Percentiles rank a stretch among this genome's conserved stretches.
Conservation (phyloP, 2,797 vertebrate genomes). For the Pipistrellus kuhlii region DNA sequence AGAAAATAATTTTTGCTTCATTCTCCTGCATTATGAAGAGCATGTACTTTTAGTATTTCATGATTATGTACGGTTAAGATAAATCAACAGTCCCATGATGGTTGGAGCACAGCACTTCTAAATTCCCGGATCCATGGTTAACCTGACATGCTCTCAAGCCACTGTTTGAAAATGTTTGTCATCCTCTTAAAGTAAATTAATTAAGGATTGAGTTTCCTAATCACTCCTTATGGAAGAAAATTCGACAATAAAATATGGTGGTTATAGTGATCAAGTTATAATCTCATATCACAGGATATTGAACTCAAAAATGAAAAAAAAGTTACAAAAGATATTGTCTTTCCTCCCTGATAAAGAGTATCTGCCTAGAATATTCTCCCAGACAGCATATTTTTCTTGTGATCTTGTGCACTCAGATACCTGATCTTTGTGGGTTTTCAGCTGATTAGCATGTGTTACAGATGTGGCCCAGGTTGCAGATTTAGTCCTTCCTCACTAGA, state of each 20-base stretch:
- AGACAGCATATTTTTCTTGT: background rate
- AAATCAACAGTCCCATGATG: background rate
- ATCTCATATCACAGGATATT: background rate
- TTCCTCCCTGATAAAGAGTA: background rate
- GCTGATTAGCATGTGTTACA: background rate
- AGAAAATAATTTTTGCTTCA: background rate
- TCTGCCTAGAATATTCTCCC: background rate
- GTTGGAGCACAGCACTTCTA: background rate
- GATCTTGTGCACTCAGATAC: background rate
- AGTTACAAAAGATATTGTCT: background rate
- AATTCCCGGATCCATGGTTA: background rate
- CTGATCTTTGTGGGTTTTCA: background rate
- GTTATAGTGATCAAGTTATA: background rate
- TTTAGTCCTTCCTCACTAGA: background rate
- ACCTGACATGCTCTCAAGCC: background rate
- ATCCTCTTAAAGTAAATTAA: constrained; percentile 2
- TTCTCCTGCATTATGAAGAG: background rate
- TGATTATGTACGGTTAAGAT: background rate
- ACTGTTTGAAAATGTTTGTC: background rate
- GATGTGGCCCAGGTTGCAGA: background rate
- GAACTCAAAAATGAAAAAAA: background rate
- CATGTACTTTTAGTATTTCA: background rate
- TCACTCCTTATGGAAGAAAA: background rate
- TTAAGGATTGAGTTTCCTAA: background rate
- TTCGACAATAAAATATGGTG: constrained; percentile 23